Evolutionary conservation across 2,888 invertebrate genomes (phyloP), one percentile per base, ranked within the genome.

Genomic region (Liopterus haemorrhoidalis): DNA sequence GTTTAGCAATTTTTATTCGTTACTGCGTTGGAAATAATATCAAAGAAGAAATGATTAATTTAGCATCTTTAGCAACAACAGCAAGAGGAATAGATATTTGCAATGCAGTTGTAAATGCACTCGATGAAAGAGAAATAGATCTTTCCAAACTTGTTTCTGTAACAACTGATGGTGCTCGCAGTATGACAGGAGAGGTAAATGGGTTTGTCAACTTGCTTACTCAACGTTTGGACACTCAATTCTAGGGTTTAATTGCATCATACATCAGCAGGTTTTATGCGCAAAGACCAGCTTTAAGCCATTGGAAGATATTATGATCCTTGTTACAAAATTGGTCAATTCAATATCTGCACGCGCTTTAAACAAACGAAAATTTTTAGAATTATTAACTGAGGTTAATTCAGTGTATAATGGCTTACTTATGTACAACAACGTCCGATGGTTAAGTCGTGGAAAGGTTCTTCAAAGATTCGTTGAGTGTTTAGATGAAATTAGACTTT

Each of bases 361-460:
- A 56, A 56, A 57, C 51, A 57, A 57, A 36, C 51, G 56, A 54
- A 52, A 56, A 42, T 59, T 57, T 49, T 51, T 50, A 46, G 53
- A 49, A 49, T 55, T 58, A 51, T 54, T 57, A 51, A 51, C 52
- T 46, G 57, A 59, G 53, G 57, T 58, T 45, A 54, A 54, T 50
- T 58, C 56, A 20, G 51, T 54, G 50, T 57, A 54, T 46, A 55
- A 53, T 52, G 54, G 54, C 49, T 52, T 54, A 52, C 54, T 59
- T 48, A 59, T 54, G 54, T 57, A 53, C 37, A 53, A 53, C 49
- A 56, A 51, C 46, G 44, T 46, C 51, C 54, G 55, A 38, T 59
- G 55, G 55, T 50, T 59, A 52, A 57, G 55, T 50, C 52, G 53
- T 40, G 57, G 57, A 46, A 54, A 54, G 39, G 54, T 59, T 51